A percentile compares a stretch with the other conserved stretches of the same genome.
phyloP scores from a whole-genome alignment of 2,888 invertebrate species.

The Lamellibrachia satsuma region DNA sequence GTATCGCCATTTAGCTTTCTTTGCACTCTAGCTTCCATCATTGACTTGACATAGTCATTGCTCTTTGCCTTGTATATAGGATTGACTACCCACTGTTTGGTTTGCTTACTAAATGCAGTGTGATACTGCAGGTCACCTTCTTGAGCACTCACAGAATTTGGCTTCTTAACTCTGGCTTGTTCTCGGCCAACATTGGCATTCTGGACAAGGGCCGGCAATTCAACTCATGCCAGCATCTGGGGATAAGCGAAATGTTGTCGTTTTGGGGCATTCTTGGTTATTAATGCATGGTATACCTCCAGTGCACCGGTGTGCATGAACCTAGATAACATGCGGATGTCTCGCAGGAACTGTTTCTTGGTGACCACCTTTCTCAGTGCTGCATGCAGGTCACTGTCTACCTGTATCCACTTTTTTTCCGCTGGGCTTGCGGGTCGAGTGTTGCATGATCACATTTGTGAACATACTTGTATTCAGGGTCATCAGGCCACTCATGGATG shows the following conservation, averaged over 20 bases:
- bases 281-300: too few species aligned
- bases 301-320: too few species aligned
- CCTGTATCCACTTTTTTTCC: background rate
- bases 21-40: too few species aligned
- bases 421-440: background rate
- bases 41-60: background rate
- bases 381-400: too few species aligned
- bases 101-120: background rate
- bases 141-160: background rate
- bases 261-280: background rate
- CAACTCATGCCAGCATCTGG: too few species aligned
- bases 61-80: background rate
- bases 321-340: background rate
- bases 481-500: background rate
- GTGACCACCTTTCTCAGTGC: background rate
- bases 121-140: background rate
- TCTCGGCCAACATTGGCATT: too few species aligned
- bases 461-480: slow-evolving; percentile 8
- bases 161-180: background rate
- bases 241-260: too few species aligned
- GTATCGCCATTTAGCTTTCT: too few species aligned
- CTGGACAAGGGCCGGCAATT: too few species aligned
- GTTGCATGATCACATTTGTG: slow-evolving; percentile 21
- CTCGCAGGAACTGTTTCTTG: background rate
- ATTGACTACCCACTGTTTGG: slow-evolving; percentile 6